A percentile compares a stretch with the other conserved stretches of the same genome.
phyloP scores from a whole-genome alignment of 2,113 vertebrate species.

The Nycticorax nycticorax region DNA sequence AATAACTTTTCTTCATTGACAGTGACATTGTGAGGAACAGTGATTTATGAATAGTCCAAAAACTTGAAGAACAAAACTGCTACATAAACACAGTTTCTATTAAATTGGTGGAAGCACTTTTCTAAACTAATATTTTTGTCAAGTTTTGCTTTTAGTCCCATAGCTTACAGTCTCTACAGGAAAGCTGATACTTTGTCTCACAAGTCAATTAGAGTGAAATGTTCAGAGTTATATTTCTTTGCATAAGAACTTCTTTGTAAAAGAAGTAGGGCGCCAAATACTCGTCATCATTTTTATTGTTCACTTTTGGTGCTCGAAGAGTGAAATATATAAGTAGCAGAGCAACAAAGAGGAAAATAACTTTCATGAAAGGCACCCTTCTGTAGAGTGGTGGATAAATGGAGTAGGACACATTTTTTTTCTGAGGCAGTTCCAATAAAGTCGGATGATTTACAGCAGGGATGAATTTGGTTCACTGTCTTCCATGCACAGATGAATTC shows the following conservation, averaged over 20 bases:
- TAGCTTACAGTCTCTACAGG: not conserved
- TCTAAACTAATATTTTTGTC: not conserved
- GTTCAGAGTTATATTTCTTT: not conserved
- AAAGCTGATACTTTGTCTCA: not conserved
- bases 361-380: slow-evolving; percentile 43
- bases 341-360: slow-evolving; percentile 66
- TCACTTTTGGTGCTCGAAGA: not conserved
- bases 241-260: not conserved
- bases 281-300: not conserved
- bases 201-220: not conserved
- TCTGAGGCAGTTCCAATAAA: not conserved
- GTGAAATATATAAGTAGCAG: slow-evolving; percentile 26
- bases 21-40: not conserved
- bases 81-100: not conserved
- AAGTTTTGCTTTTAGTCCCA: not conserved
- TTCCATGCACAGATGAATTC: slow-evolving; percentile 26
- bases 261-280: not conserved
- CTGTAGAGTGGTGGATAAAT: slow-evolving; percentile 13
- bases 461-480: slow-evolving; percentile 38
- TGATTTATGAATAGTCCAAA: not conserved
- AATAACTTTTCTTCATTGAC: not conserved
- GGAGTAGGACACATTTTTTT: not conserved
- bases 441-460: slow-evolving; percentile 19
- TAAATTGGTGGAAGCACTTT: not conserved
- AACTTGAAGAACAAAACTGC: not conserved